These are phyloP conservation scores for Scolopax rusticola DNA, from an alignment of 2,797 vertebrate genomes.

Conservation along the genomic window DNA sequence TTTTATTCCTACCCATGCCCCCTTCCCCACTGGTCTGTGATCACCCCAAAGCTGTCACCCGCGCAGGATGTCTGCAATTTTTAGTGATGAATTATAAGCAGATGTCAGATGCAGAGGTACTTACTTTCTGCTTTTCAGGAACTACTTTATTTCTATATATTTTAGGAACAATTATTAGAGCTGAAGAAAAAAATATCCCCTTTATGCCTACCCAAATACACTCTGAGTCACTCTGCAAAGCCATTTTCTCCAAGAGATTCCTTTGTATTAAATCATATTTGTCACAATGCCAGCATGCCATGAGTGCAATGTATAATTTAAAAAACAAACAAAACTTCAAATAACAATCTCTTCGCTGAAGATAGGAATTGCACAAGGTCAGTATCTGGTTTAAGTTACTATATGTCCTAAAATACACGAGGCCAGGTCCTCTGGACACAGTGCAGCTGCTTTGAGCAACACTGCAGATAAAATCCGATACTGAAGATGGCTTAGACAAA, in stretches of 20 bases:
- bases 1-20: neutral
- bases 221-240: neutral
- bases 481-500: conserved; percentile 60
- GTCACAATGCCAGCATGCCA: neutral
- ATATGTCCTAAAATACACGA: conserved; percentile 36
- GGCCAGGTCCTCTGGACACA: conserved; percentile 16
- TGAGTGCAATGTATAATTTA: neutral
- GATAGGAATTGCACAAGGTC: conserved; percentile 50
- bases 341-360: neutral
- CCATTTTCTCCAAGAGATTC: neutral
- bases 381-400: conserved; percentile 63
- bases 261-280: neutral
- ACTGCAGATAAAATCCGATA: conserved; percentile 50
- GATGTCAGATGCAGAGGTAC: neutral
- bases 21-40: neutral
- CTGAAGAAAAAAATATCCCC: neutral
- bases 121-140: neutral
- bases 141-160: neutral
- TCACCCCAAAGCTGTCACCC: neutral
- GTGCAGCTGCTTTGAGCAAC: conserved; percentile 53
- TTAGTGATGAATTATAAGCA: neutral
- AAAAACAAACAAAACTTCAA: conserved; percentile 62
- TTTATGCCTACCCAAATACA: neutral
- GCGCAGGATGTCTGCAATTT: neutral
- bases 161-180: neutral